Base-by-base conservation (phyloP, 1,140 invertebrate species). In the Leptopilina boulardi region DNA sequence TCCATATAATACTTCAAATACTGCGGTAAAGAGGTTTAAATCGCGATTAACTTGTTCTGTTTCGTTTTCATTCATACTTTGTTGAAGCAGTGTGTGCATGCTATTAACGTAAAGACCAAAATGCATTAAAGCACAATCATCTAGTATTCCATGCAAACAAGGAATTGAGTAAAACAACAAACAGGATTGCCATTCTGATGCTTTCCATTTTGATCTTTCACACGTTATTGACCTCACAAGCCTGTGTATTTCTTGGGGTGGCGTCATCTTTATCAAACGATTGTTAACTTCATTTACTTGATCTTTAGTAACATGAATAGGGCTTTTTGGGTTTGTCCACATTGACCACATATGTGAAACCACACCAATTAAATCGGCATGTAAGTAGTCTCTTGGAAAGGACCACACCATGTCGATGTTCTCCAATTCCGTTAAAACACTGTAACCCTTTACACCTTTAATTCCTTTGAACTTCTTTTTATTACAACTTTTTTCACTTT, bases 101-200 rank as follows among this genome's bases (percentile, higher is more conserved):
- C 47, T 51, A 51, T 51, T 51, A 8, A 51, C 47, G 15, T 18
- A 51, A 2, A 51, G n/a, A 0, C n/a, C 47, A 51, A 51, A 51
- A 18, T 51, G 47, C n/a, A 2, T 0, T 5, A 51, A 51, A 51
- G n/a, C 47, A 51, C 8, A 18, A 51, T 51, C 2, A 54, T 70
- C 9, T 70, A 78, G 2, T 30, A 38, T 70, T 3, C 56, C 73
- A 9, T 71, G 9, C 10, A 78, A 75, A 54, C 80, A 81, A 13
- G 77, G 74, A 18, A 73, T 44, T 18, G 74, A 72, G 13, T 75
- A 76, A 54, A 70, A 78, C 44, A 81, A 72, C 42, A 77, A 10
- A 59, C 77, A 81, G 70, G n/a, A 59, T 34, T 66, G 51, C 15
- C 54, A 74, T 13, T 79, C 23, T 10, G 80, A 80, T 9, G 76